Evolutionary conservation across 2,797 vertebrate genomes (phyloP).

Genomic region (Cetoscarus ocellatus): DNA sequence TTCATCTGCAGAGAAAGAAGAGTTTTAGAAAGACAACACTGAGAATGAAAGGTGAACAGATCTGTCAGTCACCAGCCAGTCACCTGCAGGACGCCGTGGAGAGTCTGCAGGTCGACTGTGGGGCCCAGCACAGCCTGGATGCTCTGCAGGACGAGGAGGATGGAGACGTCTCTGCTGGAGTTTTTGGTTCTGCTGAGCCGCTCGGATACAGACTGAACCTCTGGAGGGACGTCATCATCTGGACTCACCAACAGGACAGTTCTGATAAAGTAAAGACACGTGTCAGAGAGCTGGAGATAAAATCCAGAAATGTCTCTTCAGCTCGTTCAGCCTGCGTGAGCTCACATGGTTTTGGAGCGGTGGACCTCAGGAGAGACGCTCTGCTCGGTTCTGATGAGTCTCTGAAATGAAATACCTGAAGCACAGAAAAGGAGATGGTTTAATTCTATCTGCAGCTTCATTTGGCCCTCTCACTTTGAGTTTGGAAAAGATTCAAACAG

Average conservation of each 20-base stretch:
- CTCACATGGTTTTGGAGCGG: conserved; percentile 88
- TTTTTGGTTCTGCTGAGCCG: conserved; percentile 76
- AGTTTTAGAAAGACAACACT: not conserved
- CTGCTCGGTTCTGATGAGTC: conserved; percentile 89
- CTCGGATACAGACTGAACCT: conserved; percentile 85
- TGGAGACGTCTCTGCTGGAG: conserved; percentile 71
- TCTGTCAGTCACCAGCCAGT: not conserved
- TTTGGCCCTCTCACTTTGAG: no score
- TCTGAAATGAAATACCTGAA: conserved; percentile 90
- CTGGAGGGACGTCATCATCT: conserved; percentile 82
- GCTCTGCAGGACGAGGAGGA: conserved; percentile 88
- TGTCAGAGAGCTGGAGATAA: no score
- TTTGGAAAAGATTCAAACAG: no score
- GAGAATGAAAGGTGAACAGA: not conserved
- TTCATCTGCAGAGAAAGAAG: conserved; percentile 71
- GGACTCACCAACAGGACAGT: conserved; percentile 88
- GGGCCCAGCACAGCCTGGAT: conserved; percentile 89
- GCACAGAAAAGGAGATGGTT: not conserved
- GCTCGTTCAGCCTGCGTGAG: conserved; percentile 10
- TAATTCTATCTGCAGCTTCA: no score
- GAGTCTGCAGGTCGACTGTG: conserved; percentile 69
- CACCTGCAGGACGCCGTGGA: conserved; percentile 88
- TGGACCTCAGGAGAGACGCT: conserved; percentile 76
- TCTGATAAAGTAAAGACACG: conserved; percentile 64
- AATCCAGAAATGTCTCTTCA: no score